Evolutionary conservation across 2,888 invertebrate genomes (phyloP).

Genomic region (Oscheius onirici): DNA sequence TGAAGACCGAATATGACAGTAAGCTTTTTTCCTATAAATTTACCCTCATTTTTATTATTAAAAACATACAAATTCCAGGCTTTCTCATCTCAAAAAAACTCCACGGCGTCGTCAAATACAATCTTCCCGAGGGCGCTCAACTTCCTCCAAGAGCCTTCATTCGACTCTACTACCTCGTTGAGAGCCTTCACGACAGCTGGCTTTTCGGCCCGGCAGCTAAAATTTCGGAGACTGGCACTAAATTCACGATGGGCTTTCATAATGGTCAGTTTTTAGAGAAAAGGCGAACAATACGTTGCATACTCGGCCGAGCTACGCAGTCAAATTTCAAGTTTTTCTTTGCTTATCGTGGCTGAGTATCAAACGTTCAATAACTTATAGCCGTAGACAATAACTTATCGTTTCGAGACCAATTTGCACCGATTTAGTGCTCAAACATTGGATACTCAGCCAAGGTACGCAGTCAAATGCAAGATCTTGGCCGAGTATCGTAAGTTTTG

Average conservation of each 20-base stretch:
- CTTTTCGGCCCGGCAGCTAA: background rate
- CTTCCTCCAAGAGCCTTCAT: background rate
- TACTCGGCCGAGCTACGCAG: too few species aligned
- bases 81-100: conserved; percentile 11
- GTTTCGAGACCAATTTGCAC: too few species aligned
- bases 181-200: conserved; percentile 11
- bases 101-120: conserved; percentile 6
- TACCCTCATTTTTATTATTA: background rate
- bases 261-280: background rate
- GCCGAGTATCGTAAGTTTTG: too few species aligned
- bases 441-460: too few species aligned
- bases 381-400: too few species aligned
- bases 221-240: background rate
- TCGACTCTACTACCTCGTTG: conserved; percentile 12
- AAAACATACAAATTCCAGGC: background rate
- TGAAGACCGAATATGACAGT: conserved; percentile 11
- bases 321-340: too few species aligned
- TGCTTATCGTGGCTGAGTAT: too few species aligned
- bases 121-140: background rate
- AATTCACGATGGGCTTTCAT: conserved; percentile 5
- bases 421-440: too few species aligned
- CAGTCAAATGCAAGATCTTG: too few species aligned
- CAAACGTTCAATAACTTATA: too few species aligned
- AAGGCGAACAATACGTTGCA: too few species aligned
- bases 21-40: too few species aligned